phyloP scores from a whole-genome alignment of 2,888 invertebrate genomes.

The Meganola albula region DNA sequence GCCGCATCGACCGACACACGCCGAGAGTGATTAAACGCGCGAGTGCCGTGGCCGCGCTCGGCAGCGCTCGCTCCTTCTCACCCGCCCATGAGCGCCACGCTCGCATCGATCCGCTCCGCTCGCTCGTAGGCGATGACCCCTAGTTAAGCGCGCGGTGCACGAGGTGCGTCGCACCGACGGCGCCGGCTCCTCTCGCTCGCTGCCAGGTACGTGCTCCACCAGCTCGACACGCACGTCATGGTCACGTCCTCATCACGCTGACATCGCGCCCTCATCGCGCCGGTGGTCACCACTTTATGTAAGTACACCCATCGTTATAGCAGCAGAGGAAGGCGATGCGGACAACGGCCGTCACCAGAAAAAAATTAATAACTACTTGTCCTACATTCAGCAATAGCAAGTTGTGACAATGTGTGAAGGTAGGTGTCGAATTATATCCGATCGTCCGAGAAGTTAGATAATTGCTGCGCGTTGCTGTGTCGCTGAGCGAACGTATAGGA shows the following conservation, averaged over 20 bases:
- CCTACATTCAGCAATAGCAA: too few species aligned
- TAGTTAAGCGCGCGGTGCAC: constrained; percentile 41
- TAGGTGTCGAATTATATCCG: constrained; percentile 6
- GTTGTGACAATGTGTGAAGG: constrained; percentile 3
- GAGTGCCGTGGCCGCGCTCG: constrained; percentile 67
- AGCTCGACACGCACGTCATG: constrained; percentile 5
- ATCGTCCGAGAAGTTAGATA: constrained; percentile 13
- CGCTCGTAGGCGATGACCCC: constrained; percentile 40
- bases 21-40: constrained; percentile 52
- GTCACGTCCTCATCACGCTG: constrained; percentile 9
- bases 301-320: constrained; percentile 41
- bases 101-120: constrained; percentile 37
- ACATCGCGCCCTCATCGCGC: constrained; percentile 10
- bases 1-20: constrained; percentile 54
- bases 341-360: constrained; percentile 4
- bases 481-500: constrained; percentile 22
- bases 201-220: constrained; percentile 35
- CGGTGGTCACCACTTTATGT: constrained; percentile 35
- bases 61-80: constrained; percentile 39
- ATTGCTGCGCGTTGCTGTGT: constrained; percentile 25
- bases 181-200: constrained; percentile 34
- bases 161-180: constrained; percentile 31
- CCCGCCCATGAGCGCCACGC: constrained; percentile 45
- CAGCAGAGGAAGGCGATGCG: constrained; percentile 13
- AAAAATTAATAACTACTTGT: constrained; percentile 11